These are phyloP conservation scores for Zaprionus lineosus DNA, from an alignment of 2,888 invertebrate genomes.

Conservation along the genomic window DNA sequence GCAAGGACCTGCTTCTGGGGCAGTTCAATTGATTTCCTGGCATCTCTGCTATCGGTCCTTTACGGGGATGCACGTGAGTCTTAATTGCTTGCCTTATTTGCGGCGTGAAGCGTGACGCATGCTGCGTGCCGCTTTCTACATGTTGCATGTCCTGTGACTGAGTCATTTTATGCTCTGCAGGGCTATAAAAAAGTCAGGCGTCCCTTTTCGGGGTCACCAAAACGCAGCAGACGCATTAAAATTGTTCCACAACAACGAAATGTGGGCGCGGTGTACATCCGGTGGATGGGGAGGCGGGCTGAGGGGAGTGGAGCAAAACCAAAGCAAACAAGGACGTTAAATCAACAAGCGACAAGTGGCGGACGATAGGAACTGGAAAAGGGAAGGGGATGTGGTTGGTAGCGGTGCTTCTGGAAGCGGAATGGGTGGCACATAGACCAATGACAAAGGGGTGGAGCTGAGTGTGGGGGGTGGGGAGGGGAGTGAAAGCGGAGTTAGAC, in stretches of 20 bases:
- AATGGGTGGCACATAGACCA: too few relatives aligned
- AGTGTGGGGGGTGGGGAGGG: not conserved
- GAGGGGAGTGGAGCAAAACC: constrained; percentile 22
- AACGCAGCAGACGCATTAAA: constrained; percentile 54
- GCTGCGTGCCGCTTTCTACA: too few relatives aligned
- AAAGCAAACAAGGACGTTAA: constrained; percentile 40
- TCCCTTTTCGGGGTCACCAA: constrained; percentile 31
- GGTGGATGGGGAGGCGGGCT: too few relatives aligned
- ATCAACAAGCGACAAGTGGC: constrained; percentile 27
- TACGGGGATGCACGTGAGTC: too few relatives aligned
- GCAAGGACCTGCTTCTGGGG: too few relatives aligned
- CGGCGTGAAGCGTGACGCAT: not conserved
- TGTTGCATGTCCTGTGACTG: constrained; percentile 24
- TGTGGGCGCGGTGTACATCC: too few relatives aligned
- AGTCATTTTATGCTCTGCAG: constrained; percentile 26
- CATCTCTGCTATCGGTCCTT: too few relatives aligned
- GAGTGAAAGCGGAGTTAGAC: constrained; percentile 26
- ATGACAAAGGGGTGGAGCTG: not conserved
- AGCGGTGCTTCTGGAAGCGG: too few relatives aligned
- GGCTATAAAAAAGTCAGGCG: constrained; percentile 9
- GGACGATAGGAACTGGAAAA: too few relatives aligned
- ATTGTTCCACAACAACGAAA: constrained; percentile 14
- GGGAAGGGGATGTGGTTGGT: not conserved
- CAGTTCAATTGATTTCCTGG: too few relatives aligned
- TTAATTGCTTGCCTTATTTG: constrained; percentile 35